phyloP scores from a whole-genome alignment of 2,797 vertebrate genomes.

The Threskiornis aethiopicus region DNA sequence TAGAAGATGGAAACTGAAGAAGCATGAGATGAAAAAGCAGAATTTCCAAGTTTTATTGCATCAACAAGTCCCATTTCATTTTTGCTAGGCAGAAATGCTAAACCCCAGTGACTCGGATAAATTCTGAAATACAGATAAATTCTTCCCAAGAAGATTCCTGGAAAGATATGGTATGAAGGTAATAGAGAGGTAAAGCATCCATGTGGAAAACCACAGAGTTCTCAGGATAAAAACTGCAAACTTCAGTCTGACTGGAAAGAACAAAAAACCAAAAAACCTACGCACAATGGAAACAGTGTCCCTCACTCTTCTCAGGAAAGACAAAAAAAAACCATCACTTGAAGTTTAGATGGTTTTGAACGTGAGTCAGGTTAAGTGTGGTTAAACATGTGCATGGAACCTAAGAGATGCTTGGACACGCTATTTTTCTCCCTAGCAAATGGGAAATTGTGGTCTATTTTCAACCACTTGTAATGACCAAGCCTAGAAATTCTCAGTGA shows the following conservation, averaged over 20 bases:
- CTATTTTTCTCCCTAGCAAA: not conserved
- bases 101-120: not conserved
- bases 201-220: not conserved
- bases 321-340: not conserved
- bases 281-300: not conserved
- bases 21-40: not conserved
- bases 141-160: not conserved
- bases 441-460: not conserved
- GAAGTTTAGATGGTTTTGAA: not conserved
- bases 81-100: not conserved
- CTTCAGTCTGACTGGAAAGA: not conserved
- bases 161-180: not conserved
- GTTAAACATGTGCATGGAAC: accelerated
- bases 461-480: not conserved
- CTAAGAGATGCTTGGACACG: not conserved
- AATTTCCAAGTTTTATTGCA: not conserved
- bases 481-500: not conserved
- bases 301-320: not conserved
- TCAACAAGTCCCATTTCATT: not conserved
- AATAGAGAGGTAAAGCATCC: not conserved
- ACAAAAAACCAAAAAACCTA: too few species aligned
- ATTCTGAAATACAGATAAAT: not conserved
- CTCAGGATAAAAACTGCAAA: not conserved
- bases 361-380: not conserved
- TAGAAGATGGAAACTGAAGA: not conserved